Percentiles rank a stretch among this genome's conserved stretches.
Conservation (phyloP, 2,113 vertebrate genomes). For the Callithrix jacchus region DNA sequence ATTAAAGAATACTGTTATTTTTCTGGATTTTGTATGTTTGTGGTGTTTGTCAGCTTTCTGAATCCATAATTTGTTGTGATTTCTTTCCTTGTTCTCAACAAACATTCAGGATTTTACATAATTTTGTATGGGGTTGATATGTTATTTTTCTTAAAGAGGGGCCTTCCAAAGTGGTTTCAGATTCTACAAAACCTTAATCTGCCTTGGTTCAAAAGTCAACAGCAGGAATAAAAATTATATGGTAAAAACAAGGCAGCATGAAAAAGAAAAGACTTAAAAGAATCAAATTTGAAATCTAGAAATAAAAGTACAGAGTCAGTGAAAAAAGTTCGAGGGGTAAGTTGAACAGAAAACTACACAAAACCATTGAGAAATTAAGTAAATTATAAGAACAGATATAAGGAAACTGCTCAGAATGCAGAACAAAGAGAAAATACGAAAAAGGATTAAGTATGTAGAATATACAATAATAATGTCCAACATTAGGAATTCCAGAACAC, state of each 20-base stretch:
- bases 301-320: conserved; percentile 14
- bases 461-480: neutral
- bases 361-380: neutral
- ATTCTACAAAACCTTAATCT: conserved; percentile 5
- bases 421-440: neutral
- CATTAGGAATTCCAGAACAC: neutral
- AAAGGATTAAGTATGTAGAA: neutral
- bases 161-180: neutral
- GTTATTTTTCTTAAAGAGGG: neutral
- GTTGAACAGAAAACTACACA: conserved; percentile 16
- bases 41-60: neutral
- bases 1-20: neutral
- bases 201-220: neutral
- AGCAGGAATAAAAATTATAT: neutral
- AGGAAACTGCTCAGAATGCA: neutral
- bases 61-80: neutral
- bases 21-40: neutral
- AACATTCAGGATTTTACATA: neutral
- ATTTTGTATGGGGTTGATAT: neutral
- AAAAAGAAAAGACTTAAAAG: conserved; percentile 28
- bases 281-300: conserved; percentile 39
- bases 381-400: neutral
- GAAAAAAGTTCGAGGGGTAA: neutral
- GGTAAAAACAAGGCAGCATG: neutral
- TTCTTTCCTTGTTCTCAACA: conserved; percentile 26